Evolutionary conservation across 2,797 vertebrate genomes (phyloP).

Genomic region (Sebastes kiyomatsui): DNA sequence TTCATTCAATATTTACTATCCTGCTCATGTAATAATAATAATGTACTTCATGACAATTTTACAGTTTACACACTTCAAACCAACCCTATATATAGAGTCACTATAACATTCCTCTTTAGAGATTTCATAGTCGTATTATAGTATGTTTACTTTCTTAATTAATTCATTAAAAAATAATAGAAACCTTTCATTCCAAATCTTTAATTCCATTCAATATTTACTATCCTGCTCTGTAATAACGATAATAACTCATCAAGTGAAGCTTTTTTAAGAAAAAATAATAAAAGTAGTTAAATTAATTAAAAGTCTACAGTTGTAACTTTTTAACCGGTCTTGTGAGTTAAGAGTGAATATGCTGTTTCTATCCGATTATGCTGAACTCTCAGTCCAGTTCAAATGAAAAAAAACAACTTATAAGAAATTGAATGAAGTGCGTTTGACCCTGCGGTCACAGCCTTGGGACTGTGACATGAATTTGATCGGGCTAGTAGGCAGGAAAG

Average conservation of each 20-base stretch:
- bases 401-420: constrained; percentile 32
- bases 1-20: background rate
- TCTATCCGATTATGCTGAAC: constrained; percentile 28
- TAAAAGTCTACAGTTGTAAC: background rate
- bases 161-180: background rate
- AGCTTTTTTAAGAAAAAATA: background rate
- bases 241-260: background rate
- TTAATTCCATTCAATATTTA: background rate
- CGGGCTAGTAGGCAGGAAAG: constrained; percentile 69
- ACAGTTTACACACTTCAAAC: constrained; percentile 21
- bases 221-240: background rate
- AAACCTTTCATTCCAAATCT: background rate
- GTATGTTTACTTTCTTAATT: background rate
- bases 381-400: constrained; percentile 27
- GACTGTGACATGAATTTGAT: constrained; percentile 73
- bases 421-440: constrained; percentile 54
- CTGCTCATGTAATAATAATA: background rate
- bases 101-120: constrained; percentile 1
- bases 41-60: constrained; percentile 11
- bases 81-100: background rate
- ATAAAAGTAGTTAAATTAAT: background rate
- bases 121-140: constrained; percentile 9
- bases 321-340: background rate
- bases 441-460: constrained; percentile 54
- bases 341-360: background rate